These are phyloP conservation scores for Arrhamphus sclerolepis DNA, from an alignment of 2,797 vertebrate species.

Conservation along the genomic window DNA sequence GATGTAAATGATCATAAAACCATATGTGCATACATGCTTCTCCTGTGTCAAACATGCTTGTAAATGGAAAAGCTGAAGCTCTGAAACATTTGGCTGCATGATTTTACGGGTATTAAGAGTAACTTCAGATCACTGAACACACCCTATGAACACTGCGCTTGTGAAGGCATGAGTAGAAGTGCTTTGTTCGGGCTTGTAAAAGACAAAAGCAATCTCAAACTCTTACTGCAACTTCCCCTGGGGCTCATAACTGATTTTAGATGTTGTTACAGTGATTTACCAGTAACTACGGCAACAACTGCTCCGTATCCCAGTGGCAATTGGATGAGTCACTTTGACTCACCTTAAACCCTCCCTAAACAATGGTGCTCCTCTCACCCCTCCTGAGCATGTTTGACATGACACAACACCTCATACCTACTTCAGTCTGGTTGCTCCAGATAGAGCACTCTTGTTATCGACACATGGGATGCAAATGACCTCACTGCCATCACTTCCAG, in stretches of 20 bases:
- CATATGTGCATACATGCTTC: too few species aligned
- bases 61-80: background rate
- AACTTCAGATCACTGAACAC: conserved; percentile 42
- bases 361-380: background rate
- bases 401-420: background rate
- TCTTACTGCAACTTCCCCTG: conserved; percentile 25
- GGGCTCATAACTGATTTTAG: conserved; percentile 3
- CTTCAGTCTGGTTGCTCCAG: conserved; percentile 9
- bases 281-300: conserved; percentile 52
- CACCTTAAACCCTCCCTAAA: background rate
- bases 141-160: conserved; percentile 30
- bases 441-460: conserved; percentile 8
- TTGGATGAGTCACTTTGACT: conserved; percentile 42
- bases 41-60: too few species aligned
- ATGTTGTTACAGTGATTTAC: conserved; percentile 39
- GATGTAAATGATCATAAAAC: too few species aligned
- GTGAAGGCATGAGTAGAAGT: conserved; percentile 57
- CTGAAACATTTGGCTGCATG: background rate
- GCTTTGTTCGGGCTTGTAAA: conserved; percentile 38
- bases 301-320: conserved; percentile 13
- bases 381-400: background rate
- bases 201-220: conserved; percentile 18
- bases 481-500: conserved; percentile 43
- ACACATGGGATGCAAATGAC: conserved; percentile 50
- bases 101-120: background rate